Conservation (phyloP, 2,888 invertebrate genomes). For the Meteorus cinctellus region DNA sequence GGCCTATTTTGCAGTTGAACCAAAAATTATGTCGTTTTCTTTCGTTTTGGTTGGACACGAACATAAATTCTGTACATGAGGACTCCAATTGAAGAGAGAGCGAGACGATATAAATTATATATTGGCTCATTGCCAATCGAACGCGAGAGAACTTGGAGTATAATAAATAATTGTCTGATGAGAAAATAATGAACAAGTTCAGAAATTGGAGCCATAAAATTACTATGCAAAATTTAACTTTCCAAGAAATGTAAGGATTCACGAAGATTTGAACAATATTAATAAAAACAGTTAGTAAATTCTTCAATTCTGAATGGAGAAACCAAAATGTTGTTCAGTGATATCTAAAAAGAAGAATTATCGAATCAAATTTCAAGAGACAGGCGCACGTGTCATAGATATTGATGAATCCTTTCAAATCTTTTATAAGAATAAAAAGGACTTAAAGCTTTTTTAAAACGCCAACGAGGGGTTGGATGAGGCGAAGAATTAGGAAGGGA, state of each 20-base stretch:
- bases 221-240: neutral
- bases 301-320: too few relatives aligned
- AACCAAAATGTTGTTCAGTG: too few relatives aligned
- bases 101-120: too few relatives aligned
- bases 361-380: neutral
- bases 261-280: too few relatives aligned
- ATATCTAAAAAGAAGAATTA: neutral
- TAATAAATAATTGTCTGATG: too few relatives aligned
- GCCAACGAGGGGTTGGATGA: neutral
- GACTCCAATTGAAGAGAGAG: neutral
- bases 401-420: conserved; percentile 17
- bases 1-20: conserved; percentile 41
- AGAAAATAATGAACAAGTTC: too few relatives aligned
- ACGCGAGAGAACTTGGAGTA: too few relatives aligned
- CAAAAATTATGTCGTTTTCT: conserved; percentile 33
- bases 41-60: conserved; percentile 3
- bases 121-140: too few relatives aligned
- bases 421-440: conserved; percentile 16
- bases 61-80: neutral
- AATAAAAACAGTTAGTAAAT: too few relatives aligned
- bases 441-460: neutral
- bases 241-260: neutral
- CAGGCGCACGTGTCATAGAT: conserved; percentile 12
- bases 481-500: conserved; percentile 25
- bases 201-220: too few relatives aligned